Evolutionary conservation across 2,888 invertebrate species (phyloP).

Genomic region (Macrophya alboannulata): DNA sequence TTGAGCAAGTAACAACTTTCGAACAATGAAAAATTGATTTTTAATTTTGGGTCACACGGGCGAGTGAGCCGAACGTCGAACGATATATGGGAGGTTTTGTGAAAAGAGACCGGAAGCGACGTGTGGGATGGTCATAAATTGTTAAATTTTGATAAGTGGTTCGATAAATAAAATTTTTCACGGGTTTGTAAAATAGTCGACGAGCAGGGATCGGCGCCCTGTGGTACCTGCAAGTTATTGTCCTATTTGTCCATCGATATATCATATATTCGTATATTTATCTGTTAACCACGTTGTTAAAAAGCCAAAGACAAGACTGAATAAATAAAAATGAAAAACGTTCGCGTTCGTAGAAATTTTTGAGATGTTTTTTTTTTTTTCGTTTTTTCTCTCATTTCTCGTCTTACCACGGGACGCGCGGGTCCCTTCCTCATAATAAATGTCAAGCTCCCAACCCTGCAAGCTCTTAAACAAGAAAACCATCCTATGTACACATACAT

Average conservation of each 20-base stretch:
- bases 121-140: constrained; percentile 12
- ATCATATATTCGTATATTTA: neutral
- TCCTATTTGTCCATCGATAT: neutral
- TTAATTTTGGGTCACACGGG: neutral
- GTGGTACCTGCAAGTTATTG: constrained; percentile 5
- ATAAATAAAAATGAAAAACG: neutral
- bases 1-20: neutral
- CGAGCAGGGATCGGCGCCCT: neutral
- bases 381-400: neutral
- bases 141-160: constrained; percentile 21
- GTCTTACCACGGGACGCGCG: neutral
- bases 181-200: neutral
- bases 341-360: neutral
- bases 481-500: neutral
- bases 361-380: neutral
- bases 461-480: constrained; percentile 20
- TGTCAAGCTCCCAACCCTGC: constrained; percentile 8
- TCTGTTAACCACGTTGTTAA: neutral
- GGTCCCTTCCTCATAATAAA: constrained; percentile 29
- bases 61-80: neutral
- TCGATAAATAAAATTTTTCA: constrained; percentile 25
- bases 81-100: neutral
- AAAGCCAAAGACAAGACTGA: neutral
- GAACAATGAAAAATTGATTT: constrained; percentile 19
- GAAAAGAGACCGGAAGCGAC: neutral